Base-by-base conservation (phyloP, 2,888 invertebrate genomes). In the Tenthredo amoena region DNA sequence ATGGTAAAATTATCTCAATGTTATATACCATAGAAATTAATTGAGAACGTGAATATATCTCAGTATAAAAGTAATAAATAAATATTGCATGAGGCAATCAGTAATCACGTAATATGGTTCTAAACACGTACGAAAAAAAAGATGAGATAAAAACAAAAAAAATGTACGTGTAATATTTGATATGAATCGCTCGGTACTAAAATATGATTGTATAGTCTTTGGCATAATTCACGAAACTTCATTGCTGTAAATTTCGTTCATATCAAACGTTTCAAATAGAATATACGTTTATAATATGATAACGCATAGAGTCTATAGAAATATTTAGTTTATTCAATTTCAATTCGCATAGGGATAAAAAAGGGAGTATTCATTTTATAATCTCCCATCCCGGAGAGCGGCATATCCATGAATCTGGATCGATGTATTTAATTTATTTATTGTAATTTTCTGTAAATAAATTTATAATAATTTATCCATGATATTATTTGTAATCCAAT, bases 381-480 rank as follows among this genome's bases (percentile, higher is more conserved):
- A 74, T n/a, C 43, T 74, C 71, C 37, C 71, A n/a, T 26, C 47
- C 26, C n/a, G 34, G n/a, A n/a, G 34, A 55, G 34, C 79, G 55
- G 79, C 55, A 43, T 40, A 81, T 62, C 68, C 21, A 81, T 37
- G 81, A 65, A 58, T 62, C 12, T 83, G 68, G 34, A 65, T 47
- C 83, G 43, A 83, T 83, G 31, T 68, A 83, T 65, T 83, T 72
- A 71, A 85, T 85, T 89, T 88, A 90, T 90, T 90, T 90, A 90
- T 90, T 90, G 88, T 89, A 88, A 89, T 88, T 89, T 91, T 89
- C 89, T 91, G 90, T 91, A 90, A 90, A 91, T 91, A 91, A 89
- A 90, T 87, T 50, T 40, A 85, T 85, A 87, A 86, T 88, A 86
- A 82, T 86, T 88, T 86, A 50, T 72, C 47, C 47, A 31, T 26